phyloP scores from a whole-genome alignment of 2,113 vertebrate genomes.

The Perca flavescens region DNA sequence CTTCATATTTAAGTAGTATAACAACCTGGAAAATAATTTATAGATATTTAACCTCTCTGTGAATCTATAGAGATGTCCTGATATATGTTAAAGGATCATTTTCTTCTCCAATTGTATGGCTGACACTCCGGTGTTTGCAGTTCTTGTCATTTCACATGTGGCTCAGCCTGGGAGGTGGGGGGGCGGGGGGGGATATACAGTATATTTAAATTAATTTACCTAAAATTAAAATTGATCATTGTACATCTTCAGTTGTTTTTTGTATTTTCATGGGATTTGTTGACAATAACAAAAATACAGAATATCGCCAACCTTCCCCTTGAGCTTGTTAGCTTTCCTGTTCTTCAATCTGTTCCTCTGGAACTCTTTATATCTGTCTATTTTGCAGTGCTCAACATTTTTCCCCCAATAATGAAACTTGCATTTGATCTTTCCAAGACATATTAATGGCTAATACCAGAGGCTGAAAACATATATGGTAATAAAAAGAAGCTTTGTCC shows the following conservation, averaged over 20 bases:
- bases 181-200: neutral
- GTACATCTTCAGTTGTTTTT: neutral
- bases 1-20: constrained; percentile 3
- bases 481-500: constrained; percentile 48
- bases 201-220: too few relatives aligned
- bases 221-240: too few relatives aligned
- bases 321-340: neutral
- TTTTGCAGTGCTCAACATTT: too few relatives aligned
- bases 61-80: neutral
- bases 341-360: neutral
- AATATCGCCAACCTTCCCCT: neutral
- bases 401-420: neutral
- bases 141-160: neutral
- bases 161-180: neutral
- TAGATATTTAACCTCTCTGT: neutral
- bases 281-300: neutral
- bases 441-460: constrained; percentile 32
- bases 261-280: neutral
- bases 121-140: too few relatives aligned
- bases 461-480: constrained; percentile 49
- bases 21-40: constrained; percentile 9
- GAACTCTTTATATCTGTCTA: neutral
- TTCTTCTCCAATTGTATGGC: neutral
- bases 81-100: neutral
- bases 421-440: constrained; percentile 40